Percentiles rank a stretch among this genome's conserved stretches.
Conservation (phyloP, 37 sponge, comb jelly and placozoan species). For the Petrosia ficiformis region DNA sequence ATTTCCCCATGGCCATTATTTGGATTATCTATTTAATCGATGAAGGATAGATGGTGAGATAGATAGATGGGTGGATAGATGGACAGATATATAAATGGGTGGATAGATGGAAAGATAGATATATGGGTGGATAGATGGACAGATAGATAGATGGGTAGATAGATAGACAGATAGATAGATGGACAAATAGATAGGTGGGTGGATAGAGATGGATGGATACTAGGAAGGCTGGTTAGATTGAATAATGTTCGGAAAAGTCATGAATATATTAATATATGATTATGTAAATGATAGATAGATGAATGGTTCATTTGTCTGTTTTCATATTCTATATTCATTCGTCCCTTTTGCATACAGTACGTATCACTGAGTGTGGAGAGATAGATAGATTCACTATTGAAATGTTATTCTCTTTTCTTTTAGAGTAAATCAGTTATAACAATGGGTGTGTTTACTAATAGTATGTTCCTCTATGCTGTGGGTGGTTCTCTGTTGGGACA, state of each 20-base stretch:
- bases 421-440: conserved; percentile 89
- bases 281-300: too few relatives aligned
- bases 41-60: conserved; percentile 98
- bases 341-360: too few relatives aligned
- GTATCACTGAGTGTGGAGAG: too few relatives aligned
- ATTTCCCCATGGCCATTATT: conserved; percentile 94
- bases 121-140: neutral
- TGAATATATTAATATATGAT: neutral
- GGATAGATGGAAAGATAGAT: too few relatives aligned
- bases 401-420: neutral
- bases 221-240: too few relatives aligned
- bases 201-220: too few relatives aligned
- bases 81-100: neutral
- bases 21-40: conserved; percentile 99
- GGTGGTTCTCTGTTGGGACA: conserved; percentile 92
- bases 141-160: too few relatives aligned
- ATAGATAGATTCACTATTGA: neutral
- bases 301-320: too few relatives aligned
- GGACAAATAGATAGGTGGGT: too few relatives aligned
- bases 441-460: conserved; percentile 86
- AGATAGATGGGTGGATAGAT: neutral
- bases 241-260: too few relatives aligned
- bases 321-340: too few relatives aligned
- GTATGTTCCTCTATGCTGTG: conserved; percentile 82
- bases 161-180: too few relatives aligned